These are phyloP conservation scores for Lepidurus apus DNA, from an alignment of 1,140 invertebrate species.

Conservation along the genomic window DNA sequence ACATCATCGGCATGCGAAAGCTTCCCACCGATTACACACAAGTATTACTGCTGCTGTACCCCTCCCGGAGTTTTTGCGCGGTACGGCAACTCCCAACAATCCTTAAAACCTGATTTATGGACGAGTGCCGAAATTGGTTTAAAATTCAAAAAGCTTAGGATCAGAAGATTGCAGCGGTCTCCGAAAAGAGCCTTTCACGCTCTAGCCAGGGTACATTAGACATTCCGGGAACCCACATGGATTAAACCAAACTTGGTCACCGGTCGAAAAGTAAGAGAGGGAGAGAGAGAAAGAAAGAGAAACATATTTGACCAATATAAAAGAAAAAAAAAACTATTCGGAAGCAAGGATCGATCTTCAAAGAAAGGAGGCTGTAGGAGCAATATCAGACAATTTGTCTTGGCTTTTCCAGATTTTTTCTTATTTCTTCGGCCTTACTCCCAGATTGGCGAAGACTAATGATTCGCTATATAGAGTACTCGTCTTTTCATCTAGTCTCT, in stretches of 20 bases:
- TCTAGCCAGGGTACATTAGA: too few species aligned
- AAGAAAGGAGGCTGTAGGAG: neutral
- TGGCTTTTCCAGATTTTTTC: neutral
- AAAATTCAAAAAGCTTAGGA: neutral
- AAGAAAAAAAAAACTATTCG: neutral
- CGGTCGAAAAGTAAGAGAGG: too few species aligned
- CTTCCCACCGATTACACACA: too few species aligned
- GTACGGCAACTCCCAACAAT: neutral
- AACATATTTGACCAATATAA: neutral
- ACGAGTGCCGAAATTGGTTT: neutral
- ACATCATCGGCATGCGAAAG: too few species aligned
- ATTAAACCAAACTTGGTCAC: too few species aligned
- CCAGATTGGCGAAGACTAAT: conserved; percentile 9
- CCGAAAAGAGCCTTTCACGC: too few species aligned
- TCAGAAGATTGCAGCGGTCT: too few species aligned
- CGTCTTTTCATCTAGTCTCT: neutral
- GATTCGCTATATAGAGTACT: neutral
- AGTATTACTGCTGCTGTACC: too few species aligned
- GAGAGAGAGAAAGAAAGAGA: too few species aligned
- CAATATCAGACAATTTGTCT: neutral
- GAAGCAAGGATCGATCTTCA: neutral
- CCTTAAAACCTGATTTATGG: neutral
- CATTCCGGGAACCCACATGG: too few species aligned
- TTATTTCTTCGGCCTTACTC: neutral
- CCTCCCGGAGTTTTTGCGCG: too few species aligned